phyloP scores from a whole-genome alignment of 2,888 invertebrate genomes.

The Tortricodes alternella region DNA sequence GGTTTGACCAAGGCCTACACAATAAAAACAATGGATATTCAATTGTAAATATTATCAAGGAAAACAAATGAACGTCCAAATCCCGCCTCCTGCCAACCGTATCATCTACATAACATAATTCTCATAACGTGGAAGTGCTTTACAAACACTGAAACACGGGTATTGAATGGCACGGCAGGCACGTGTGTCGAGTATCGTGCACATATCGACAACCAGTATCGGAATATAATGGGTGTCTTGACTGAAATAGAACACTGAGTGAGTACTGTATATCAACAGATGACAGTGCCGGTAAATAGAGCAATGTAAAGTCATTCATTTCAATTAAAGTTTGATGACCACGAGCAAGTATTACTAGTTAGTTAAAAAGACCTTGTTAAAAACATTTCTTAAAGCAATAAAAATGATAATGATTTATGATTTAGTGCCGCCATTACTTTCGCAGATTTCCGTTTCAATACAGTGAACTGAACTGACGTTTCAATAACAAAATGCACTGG shows the following conservation, averaged over 20 bases:
- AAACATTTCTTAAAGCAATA: no score
- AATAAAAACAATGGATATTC: no score
- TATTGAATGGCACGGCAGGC: slow-evolving; percentile 37
- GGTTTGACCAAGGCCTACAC: no score
- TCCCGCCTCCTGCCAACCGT: background rate
- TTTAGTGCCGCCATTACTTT: no score
- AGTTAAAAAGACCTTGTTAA: no score
- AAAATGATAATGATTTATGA: no score
- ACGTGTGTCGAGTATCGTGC: slow-evolving; percentile 43
- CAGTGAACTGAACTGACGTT: no score
- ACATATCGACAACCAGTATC: slow-evolving; percentile 44
- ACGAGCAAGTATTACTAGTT: no score
- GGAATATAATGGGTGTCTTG: slow-evolving; percentile 38
- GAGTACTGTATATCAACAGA: background rate
- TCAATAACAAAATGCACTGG: no score
- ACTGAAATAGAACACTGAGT: slow-evolving; percentile 33
- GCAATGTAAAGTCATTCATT: background rate
- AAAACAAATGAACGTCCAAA: no score
- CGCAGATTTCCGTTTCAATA: no score
- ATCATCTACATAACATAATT: background rate
- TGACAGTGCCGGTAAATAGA: slow-evolving; percentile 1
- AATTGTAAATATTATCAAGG: no score
- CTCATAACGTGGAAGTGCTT: slow-evolving; percentile 36
- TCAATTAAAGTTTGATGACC: background rate
- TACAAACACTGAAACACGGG: slow-evolving; percentile 41